Base-by-base conservation (phyloP, 2,888 invertebrate genomes). In the Caenorhabditis doughertyi region DNA sequence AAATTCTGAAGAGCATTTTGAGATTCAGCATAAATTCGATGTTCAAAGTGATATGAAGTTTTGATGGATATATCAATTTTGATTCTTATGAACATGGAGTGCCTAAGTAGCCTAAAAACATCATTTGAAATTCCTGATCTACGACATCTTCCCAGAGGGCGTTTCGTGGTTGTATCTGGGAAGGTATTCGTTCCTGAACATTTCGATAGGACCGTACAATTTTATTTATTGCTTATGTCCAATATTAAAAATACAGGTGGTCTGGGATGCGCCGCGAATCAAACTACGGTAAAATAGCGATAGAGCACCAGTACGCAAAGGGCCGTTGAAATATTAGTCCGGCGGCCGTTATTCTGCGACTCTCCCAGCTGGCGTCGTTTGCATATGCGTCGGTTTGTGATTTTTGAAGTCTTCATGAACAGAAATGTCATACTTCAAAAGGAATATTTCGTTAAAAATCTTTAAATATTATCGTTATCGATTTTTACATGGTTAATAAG, bases 201-300 rank as follows among this genome's bases (percentile, higher is more conserved):
- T 9, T 56, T 56, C 9, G 1, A 9, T 18, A 3, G 2, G 4
- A 25, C 13, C 25, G 4, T 25, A 16, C 5, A 11, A 23, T 49
- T 32, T 39, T 49, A 16, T 32, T 51, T 27, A 7, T 21, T n/a
- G 16, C 64, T 55, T 68, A 70, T 73, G 62, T 60, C 70, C 55
- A 44, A 56, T 65, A 65, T 58, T 49, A 71, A 58, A 71, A 76
- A 56, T 71, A 65, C 56, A 32, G 44, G 53, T 44, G 76, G 58
- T 67, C 49, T 67, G 55, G 60, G 60, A 71, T 53, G 58, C 47
- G 25, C 35, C 71, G 81, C 71, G 60, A 49, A 77, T 81, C 76
- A 67, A 81, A 77, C 72, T 76, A 77, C 76, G 76, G 67, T 76
- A 49, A 32, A 60, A 21, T 16, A 39, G 25, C 55, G 47, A 49